Evolutionary conservation across 1,140 invertebrate species (phyloP).

Genomic region (Lysiphlebus fabarum): DNA sequence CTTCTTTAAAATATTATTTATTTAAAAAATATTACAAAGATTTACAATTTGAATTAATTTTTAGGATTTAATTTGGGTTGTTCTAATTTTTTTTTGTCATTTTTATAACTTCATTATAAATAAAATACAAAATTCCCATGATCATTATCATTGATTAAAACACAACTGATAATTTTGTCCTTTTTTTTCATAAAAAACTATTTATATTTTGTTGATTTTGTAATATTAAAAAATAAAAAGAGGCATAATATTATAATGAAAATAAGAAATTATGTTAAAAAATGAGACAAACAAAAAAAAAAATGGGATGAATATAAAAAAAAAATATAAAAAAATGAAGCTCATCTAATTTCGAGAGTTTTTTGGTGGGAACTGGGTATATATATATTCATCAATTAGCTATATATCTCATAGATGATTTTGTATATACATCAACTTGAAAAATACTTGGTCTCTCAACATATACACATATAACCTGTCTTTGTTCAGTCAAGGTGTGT

Average conservation of each 20-base stretch:
- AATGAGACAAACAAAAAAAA: conserved; percentile 6
- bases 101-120: no score
- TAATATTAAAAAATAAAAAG: neutral
- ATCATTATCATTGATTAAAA: no score
- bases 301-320: conserved; percentile 4
- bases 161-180: no score
- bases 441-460: conserved; percentile 6
- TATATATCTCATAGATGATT: conserved; percentile 23
- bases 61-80: no score
- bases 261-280: conserved; percentile 5
- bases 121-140: no score
- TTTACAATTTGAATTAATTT: no score
- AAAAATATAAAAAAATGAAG: conserved; percentile 18
- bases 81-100: no score
- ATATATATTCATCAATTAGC: conserved; percentile 28
- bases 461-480: conserved; percentile 4
- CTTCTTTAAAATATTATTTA: no score
- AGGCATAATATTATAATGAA: neutral
- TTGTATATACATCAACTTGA: neutral
- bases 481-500: neutral
- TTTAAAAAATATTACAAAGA: no score
- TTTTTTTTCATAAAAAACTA: no score
- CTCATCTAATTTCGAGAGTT: conserved; percentile 23
- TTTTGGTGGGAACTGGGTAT: conserved; percentile 26
- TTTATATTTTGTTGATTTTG: neutral